Evolutionary conservation across 2,888 invertebrate species (phyloP).

Genomic region (Zhengitettix transpicula): DNA sequence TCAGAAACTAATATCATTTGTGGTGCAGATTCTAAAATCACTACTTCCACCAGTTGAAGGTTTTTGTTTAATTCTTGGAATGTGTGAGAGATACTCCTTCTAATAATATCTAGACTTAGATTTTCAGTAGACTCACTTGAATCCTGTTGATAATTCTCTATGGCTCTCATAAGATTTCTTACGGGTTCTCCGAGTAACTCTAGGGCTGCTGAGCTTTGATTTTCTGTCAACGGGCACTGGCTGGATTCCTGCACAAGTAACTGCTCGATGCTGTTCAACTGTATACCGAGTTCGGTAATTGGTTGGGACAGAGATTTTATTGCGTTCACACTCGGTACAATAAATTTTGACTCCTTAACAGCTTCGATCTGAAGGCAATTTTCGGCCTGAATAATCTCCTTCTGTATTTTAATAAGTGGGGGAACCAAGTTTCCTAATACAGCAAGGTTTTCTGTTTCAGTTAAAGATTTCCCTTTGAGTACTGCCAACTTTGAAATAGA

Average conservation of each 20-base stretch:
- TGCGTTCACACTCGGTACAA: not conserved
- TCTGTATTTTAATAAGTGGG: constrained; percentile 26
- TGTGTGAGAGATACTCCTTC: not conserved
- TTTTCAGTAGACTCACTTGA: not conserved
- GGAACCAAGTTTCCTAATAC: constrained; percentile 25
- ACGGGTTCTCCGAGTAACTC: not conserved
- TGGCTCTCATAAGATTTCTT: not conserved
- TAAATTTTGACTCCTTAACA: not conserved
- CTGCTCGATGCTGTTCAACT: constrained; percentile 20
- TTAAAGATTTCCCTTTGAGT: not conserved
- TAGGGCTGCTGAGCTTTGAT: not conserved
- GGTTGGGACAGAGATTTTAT: constrained; percentile 27
- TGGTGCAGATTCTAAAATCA: not conserved
- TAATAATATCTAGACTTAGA: not conserved
- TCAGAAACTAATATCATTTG: not conserved
- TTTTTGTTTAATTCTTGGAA: constrained; percentile 3
- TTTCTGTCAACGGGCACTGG: not conserved
- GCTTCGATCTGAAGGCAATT: constrained; percentile 5
- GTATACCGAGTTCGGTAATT: constrained; percentile 26
- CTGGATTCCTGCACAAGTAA: not conserved
- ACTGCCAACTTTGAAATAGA: not conserved
- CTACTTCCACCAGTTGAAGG: not conserved
- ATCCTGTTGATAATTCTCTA: not conserved
- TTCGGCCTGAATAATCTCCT: constrained; percentile 22
- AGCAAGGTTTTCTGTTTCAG: not conserved